Evolutionary conservation across 2,888 invertebrate genomes (phyloP), one percentile per base, ranked within the genome.

Genomic region (Nemotelus pantherinus): DNA sequence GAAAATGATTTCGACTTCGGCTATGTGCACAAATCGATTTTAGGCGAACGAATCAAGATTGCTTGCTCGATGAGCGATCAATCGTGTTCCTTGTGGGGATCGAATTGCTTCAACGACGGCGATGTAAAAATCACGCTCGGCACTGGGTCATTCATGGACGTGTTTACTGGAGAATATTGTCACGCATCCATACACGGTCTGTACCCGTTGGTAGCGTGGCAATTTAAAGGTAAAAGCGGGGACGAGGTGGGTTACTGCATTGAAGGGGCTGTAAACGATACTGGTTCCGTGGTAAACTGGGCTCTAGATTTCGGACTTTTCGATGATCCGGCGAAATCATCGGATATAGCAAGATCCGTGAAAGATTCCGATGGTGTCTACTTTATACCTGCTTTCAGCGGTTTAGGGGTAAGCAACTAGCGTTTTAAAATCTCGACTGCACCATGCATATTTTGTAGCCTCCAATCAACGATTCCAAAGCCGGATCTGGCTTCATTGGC

Each of bases 121-220:
- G 94, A 95, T 84, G 90, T 95, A 1, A 97, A 97, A 85, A 88
- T 97, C 2, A 97, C 97, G 0, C 90, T 98, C 88, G 97, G 97
- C 0, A 98, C 97, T 0, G 98, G 98, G 0, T 93, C 94, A 0
- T 98, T 98, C 87, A 87, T 97, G 63, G 92, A 96, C 85, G 90
- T 96, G 53, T 93, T 96, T 84, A 95, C 96, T 0, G 95, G 94
- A 0, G 81, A 83, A 0, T 85, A 89, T 79, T 93, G 96, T 0
- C 94, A 95, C 84, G 94, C 95, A 0, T 95, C 95, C 67, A 88
- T 94, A 3, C 91, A 92, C 75, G 97, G 97, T 0, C 89, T 97
- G 55, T 97, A 97, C 87, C 98, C 99, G 0, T 87, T 98, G 44
- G 93, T 98, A 53, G 98, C 93, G 0, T 99, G 98, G 98, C 84